Conservation (phyloP, 1,140 invertebrate species). For the Aphaenogaster floridana region DNA sequence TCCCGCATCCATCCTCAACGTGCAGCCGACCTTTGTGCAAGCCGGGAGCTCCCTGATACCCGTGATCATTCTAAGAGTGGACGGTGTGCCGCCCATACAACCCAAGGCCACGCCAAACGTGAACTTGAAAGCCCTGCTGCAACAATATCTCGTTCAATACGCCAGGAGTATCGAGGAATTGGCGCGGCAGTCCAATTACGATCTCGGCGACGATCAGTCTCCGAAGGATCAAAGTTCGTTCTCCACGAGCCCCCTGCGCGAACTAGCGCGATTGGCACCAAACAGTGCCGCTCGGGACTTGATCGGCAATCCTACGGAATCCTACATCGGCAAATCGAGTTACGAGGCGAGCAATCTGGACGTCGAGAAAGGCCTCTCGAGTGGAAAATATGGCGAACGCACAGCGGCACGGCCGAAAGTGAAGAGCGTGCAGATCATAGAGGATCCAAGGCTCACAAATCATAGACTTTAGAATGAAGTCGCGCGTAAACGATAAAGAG, state of each 20-base stretch:
- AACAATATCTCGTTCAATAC: constrained; percentile 84
- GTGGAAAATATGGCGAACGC: constrained; percentile 50
- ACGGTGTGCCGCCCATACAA: constrained; percentile 82
- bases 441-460: constrained; percentile 79
- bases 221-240: neutral
- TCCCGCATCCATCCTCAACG: constrained; percentile 84
- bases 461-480: constrained; percentile 68
- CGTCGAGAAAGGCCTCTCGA: neutral
- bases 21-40: constrained; percentile 85
- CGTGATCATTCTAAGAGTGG: constrained; percentile 84
- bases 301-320: constrained; percentile 44
- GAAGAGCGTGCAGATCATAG: constrained; percentile 84
- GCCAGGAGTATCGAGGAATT: constrained; percentile 79
- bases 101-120: constrained; percentile 78
- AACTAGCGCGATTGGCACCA: constrained; percentile 75
- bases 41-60: constrained; percentile 84
- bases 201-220: constrained; percentile 68
- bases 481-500: neutral
- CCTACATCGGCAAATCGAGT: constrained; percentile 60
- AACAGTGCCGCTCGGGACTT: constrained; percentile 36
- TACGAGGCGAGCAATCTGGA: constrained; percentile 69
- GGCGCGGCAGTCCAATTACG: constrained; percentile 75
- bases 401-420: constrained; percentile 76
- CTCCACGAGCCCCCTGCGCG: constrained; percentile 77
- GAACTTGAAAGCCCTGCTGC: constrained; percentile 84